Conservation (phyloP, 1,140 invertebrate species). For the Metopolophium dirhodum region DNA sequence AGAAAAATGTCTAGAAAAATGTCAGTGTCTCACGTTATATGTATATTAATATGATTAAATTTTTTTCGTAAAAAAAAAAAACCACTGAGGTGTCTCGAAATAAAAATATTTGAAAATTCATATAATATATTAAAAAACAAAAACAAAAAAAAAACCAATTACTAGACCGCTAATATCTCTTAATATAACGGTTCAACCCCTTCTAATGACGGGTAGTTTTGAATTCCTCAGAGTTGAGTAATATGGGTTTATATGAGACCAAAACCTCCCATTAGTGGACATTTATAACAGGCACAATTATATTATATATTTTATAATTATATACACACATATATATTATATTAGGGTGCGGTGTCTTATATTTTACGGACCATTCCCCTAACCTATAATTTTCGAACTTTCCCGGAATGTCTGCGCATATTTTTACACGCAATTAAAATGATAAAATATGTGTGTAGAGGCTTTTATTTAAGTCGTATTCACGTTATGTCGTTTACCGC, state of each 20-base stretch:
- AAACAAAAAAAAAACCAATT: slow-evolving; percentile 20
- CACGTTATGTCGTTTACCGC: not conserved
- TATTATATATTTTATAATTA: slow-evolving; percentile 24
- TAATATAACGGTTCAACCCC: slow-evolving; percentile 25
- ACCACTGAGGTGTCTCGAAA: not conserved
- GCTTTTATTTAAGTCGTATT: not conserved
- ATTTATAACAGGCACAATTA: slow-evolving; percentile 47
- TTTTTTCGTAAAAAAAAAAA: not conserved
- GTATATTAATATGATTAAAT: not conserved
- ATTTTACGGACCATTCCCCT: slow-evolving; percentile 18
- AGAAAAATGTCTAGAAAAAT: too few relatives aligned
- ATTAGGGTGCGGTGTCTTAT: slow-evolving; percentile 12
- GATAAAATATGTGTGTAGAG: not conserved
- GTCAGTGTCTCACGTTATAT: not conserved
- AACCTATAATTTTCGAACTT: not conserved
- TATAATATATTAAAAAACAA: not conserved
- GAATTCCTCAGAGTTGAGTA: slow-evolving; percentile 49
- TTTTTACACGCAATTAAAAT: slow-evolving; percentile 22
- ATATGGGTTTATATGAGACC: slow-evolving; percentile 30
- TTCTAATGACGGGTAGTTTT: slow-evolving; percentile 48
- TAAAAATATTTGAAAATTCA: not conserved
- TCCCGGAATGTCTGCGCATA: not conserved
- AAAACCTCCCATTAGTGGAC: slow-evolving; percentile 46
- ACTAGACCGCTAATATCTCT: slow-evolving; percentile 16
- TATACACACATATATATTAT: not conserved